phyloP scores from a whole-genome alignment of 1,140 invertebrate species.

The Heliconius nattereri region DNA sequence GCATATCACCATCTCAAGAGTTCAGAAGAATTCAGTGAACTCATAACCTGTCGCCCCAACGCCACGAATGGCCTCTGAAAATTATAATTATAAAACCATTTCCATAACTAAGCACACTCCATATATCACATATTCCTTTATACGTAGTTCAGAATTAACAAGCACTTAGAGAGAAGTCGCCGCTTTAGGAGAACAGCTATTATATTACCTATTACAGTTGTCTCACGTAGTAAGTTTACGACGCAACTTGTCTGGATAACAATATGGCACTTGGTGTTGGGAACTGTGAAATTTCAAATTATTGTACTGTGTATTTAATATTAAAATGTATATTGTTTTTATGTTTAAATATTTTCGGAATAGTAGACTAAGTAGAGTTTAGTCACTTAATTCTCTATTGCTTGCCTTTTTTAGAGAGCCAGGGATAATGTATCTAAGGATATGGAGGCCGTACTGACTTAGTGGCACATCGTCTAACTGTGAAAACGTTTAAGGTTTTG shows the following conservation, averaged over 20 bases:
- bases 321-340: neutral
- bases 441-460: too few relatives aligned
- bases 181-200: constrained; percentile 6
- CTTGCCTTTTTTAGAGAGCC: too few relatives aligned
- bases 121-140: neutral
- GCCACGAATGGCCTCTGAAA: too few relatives aligned
- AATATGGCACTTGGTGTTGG: constrained; percentile 5
- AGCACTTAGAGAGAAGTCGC: constrained; percentile 5
- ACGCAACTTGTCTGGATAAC: constrained; percentile 5
- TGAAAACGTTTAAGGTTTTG: too few relatives aligned
- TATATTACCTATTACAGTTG: constrained; percentile 11
- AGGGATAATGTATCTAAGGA: too few relatives aligned
- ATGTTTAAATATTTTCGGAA: neutral
- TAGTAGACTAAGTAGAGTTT: neutral
- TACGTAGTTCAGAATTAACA: constrained; percentile 3
- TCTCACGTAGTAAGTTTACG: constrained; percentile 12
- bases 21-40: too few relatives aligned
- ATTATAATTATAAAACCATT: neutral
- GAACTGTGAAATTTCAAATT: constrained; percentile 9
- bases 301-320: neutral
- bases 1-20: too few relatives aligned
- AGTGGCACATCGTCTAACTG: too few relatives aligned
- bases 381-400: too few relatives aligned
- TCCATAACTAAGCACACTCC: neutral
- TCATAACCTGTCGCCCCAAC: too few relatives aligned